Evolutionary conservation across 2,888 invertebrate genomes (phyloP).

Genomic region (Thysanoteuthis rhombus): DNA sequence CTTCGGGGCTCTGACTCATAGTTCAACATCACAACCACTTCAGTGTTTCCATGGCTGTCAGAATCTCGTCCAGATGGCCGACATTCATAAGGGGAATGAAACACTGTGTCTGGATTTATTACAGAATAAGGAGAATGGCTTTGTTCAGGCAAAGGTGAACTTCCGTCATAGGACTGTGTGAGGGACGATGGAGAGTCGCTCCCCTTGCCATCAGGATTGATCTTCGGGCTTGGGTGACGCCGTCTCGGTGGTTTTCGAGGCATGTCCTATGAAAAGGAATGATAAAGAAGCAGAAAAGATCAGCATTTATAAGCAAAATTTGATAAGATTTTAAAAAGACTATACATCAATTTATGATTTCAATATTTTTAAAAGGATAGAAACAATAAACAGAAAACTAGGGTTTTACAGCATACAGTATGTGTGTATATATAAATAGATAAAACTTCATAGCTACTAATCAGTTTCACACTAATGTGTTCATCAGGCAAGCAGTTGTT

Average conservation of each 20-base stretch:
- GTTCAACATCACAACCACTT: slow-evolving; percentile 17
- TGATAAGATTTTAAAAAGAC: too few relatives aligned
- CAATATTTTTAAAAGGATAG: too few relatives aligned
- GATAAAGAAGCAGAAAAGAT: not conserved
- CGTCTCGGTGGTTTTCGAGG: slow-evolving; percentile 27
- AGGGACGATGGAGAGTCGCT: slow-evolving; percentile 24
- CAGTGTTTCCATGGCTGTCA: not conserved
- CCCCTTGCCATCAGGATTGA: slow-evolving; percentile 13
- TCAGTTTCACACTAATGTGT: too few relatives aligned
- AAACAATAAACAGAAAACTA: too few relatives aligned
- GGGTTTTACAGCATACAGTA: too few relatives aligned
- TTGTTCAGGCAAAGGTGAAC: not conserved
- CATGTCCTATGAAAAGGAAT: slow-evolving; percentile 16
- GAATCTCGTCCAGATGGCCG: not conserved
- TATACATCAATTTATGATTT: too few relatives aligned
- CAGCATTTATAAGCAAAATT: too few relatives aligned
- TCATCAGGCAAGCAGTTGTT: too few relatives aligned
- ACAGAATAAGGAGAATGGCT: not conserved
- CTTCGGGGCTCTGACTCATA: not conserved
- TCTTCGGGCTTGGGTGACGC: slow-evolving; percentile 26
- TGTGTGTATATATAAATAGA: too few relatives aligned
- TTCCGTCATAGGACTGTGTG: slow-evolving; percentile 18
- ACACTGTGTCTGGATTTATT: not conserved
- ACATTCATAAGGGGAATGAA: not conserved
- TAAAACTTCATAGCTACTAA: too few relatives aligned